Evolutionary conservation across 2,797 vertebrate genomes (phyloP).

Genomic region (Chaenodraco wilsoni): DNA sequence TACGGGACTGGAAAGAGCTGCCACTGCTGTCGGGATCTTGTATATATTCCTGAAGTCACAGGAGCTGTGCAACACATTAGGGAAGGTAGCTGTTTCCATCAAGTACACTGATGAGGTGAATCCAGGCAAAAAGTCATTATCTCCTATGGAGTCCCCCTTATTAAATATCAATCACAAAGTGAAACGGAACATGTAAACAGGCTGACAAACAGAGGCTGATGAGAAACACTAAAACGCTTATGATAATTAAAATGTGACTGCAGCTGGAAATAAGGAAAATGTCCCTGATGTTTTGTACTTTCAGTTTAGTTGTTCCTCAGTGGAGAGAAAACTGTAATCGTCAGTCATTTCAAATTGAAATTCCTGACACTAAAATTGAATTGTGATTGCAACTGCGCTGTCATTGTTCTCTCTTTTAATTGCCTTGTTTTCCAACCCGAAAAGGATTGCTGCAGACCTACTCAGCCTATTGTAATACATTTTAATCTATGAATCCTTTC

Average conservation of each 20-base stretch:
- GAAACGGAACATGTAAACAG: slow-evolving; percentile 37
- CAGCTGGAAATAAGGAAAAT: slow-evolving; percentile 23
- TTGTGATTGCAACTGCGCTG: slow-evolving; percentile 19
- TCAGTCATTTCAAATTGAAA: slow-evolving; percentile 25
- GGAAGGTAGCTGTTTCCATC: slow-evolving; percentile 33
- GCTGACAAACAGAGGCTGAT: slow-evolving; percentile 34
- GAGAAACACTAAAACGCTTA: not conserved
- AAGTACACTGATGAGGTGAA: slow-evolving; percentile 45
- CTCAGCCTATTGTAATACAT: slow-evolving; percentile 23
- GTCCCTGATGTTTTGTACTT: slow-evolving; percentile 21
- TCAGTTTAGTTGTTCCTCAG: slow-evolving; percentile 3
- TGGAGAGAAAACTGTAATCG: slow-evolving; percentile 1
- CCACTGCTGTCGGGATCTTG: slow-evolving; percentile 34
- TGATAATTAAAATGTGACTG: slow-evolving; percentile 31
- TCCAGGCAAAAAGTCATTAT: slow-evolving; percentile 32
- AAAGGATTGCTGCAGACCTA: not conserved
- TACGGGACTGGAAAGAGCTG: slow-evolving; percentile 40
- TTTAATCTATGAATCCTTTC: slow-evolving; percentile 39
- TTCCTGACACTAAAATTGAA: slow-evolving; percentile 24
- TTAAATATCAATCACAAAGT: slow-evolving; percentile 47
- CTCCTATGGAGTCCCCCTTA: slow-evolving; percentile 22
- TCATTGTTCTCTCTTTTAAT: slow-evolving; percentile 24
- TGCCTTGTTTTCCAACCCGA: slow-evolving; percentile 22
- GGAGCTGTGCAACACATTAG: slow-evolving; percentile 25
- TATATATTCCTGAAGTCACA: slow-evolving; percentile 32